phyloP scores from a whole-genome alignment of 2,113 vertebrate genomes.

The Callorhinus ursinus region DNA sequence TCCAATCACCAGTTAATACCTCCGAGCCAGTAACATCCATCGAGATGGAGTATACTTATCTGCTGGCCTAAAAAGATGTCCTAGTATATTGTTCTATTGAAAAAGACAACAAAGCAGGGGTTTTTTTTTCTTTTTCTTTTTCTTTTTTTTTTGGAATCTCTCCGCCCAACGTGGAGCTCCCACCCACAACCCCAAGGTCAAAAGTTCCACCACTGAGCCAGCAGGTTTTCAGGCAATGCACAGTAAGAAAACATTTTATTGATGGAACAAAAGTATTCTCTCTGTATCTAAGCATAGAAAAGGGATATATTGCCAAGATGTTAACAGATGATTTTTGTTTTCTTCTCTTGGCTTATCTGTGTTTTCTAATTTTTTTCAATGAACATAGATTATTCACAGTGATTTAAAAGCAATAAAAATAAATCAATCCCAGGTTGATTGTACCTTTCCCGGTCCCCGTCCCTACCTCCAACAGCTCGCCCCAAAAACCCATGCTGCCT shows the following conservation, averaged over 20 bases:
- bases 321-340: conserved; percentile 60
- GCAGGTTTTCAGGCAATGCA: neutral
- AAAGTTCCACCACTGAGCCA: neutral
- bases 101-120: neutral
- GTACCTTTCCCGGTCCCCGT: neutral
- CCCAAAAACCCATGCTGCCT: neutral
- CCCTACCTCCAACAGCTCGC: neutral
- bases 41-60: neutral
- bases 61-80: neutral
- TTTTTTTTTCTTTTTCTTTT: neutral
- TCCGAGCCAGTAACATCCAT: neutral
- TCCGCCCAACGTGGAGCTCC: neutral
- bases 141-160: neutral
- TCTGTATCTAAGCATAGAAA: conserved; percentile 43
- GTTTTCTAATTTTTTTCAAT: conserved; percentile 37
- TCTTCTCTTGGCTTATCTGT: conserved; percentile 54
- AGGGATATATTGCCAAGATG: conserved; percentile 31
- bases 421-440: conserved; percentile 41
- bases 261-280: conserved; percentile 44
- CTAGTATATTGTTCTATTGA: neutral
- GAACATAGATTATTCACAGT: conserved; percentile 35
- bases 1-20: neutral
- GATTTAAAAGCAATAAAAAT: conserved; percentile 65
- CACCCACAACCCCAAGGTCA: neutral
- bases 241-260: conserved; percentile 42